Evolutionary conservation across 2,113 vertebrate genomes (phyloP).

Genomic region (Chloebia gouldiae): DNA sequence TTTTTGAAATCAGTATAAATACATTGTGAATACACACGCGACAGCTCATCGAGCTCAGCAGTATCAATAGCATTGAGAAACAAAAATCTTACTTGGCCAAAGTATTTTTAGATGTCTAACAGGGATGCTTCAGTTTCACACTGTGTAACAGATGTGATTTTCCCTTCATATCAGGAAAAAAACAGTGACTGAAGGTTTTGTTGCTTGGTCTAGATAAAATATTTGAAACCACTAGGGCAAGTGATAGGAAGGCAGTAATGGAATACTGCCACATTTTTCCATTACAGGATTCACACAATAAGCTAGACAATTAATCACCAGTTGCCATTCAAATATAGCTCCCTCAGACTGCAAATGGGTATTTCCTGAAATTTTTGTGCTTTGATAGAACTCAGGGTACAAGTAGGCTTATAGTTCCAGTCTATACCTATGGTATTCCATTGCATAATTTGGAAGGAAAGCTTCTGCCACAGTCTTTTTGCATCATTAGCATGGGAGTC

Average conservation of each 20-base stretch:
- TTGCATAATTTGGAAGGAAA: not conserved
- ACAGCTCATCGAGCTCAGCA: not conserved
- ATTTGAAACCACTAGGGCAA: not conserved
- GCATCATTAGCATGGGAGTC: not conserved
- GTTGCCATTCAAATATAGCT: not conserved
- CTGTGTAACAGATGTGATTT: not conserved
- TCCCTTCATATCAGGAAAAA: not conserved
- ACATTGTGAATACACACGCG: not conserved
- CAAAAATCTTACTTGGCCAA: not conserved
- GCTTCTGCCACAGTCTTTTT: not conserved
- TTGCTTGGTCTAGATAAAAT: not conserved
- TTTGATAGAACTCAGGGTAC: not conserved
- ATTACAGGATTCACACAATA: not conserved
- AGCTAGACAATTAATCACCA: not conserved
- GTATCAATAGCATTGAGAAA: not conserved
- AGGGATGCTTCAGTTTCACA: not conserved
- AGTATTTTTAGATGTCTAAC: not conserved
- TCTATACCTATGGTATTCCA: not conserved
- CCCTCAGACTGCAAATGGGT: not conserved
- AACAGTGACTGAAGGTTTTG: not conserved
- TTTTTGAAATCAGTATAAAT: not conserved
- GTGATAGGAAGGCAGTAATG: not conserved
- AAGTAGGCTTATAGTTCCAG: not conserved
- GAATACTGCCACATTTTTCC: not conserved
- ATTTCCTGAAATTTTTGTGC: not conserved